phyloP scores from a whole-genome alignment of 2,888 invertebrate species.

The Ornithoptera alexandrae region DNA sequence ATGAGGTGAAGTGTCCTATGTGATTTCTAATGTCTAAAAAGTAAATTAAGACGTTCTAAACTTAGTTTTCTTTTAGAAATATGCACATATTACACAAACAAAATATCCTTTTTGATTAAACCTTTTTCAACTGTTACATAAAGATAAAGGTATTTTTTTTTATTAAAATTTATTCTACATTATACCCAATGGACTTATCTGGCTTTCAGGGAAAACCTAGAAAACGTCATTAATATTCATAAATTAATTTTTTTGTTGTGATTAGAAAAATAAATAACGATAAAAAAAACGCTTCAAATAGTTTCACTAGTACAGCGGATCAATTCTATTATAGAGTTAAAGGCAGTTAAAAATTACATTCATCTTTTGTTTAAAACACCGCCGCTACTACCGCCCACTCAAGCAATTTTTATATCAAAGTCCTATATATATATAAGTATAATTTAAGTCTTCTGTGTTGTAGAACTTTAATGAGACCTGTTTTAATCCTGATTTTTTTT shows the following conservation, averaged over 20 bases:
- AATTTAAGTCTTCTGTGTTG: background rate
- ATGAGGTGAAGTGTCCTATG: too few species aligned
- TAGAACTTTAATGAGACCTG: background rate
- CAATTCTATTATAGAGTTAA: constrained; percentile 29
- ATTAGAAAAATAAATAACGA: constrained; percentile 32
- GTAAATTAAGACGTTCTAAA: too few species aligned
- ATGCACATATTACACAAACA: too few species aligned
- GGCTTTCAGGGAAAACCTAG: too few species aligned
- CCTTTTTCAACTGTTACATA: too few species aligned
- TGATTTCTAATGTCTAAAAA: too few species aligned
- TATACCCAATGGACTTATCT: too few species aligned
- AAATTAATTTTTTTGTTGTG: background rate
- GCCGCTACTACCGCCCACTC: constrained; percentile 42
- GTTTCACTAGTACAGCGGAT: constrained; percentile 24
- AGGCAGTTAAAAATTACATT: constrained; percentile 33
- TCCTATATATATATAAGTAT: background rate
- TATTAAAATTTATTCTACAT: too few species aligned
- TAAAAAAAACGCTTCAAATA: constrained; percentile 25
- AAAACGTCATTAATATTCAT: background rate
- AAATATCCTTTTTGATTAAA: too few species aligned
- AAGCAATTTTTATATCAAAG: constrained; percentile 41
- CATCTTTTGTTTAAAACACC: constrained; percentile 39
- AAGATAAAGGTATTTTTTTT: too few species aligned
- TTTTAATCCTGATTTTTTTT: too few species aligned
- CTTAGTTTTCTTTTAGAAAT: too few species aligned